These are phyloP conservation scores for Oncorhynchus clarkii DNA, from an alignment of 2,113 vertebrate genomes.

Conservation along the genomic window DNA sequence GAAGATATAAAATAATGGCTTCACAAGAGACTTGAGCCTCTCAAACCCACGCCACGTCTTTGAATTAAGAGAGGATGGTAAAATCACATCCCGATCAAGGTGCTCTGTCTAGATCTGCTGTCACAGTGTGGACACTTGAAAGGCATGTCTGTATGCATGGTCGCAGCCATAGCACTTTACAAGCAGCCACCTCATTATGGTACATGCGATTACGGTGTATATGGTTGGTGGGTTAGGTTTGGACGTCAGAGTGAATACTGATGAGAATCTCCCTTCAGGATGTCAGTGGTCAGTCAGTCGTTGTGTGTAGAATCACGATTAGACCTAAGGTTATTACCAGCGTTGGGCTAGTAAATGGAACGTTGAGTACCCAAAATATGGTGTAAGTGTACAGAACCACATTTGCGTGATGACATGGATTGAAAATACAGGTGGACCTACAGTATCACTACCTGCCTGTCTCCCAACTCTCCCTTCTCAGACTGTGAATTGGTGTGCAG, in stretches of 20 bases:
- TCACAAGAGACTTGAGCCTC: constrained; percentile 42
- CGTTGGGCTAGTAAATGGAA: too few relatives aligned
- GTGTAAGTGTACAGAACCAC: too few relatives aligned
- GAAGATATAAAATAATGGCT: constrained; percentile 62
- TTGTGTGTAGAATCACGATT: too few relatives aligned
- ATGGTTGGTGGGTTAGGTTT: too few relatives aligned
- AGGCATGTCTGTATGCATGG: constrained; percentile 17
- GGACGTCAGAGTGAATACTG: too few relatives aligned
- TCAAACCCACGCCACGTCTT: constrained; percentile 24
- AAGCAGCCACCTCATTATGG: background rate
- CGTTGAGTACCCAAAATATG: too few relatives aligned
- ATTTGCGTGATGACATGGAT: background rate
- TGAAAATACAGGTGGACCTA: constrained; percentile 22
- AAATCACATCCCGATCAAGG: background rate
- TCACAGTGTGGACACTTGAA: constrained; percentile 25
- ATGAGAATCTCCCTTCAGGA: too few relatives aligned
- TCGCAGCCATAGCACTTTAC: constrained; percentile 8
- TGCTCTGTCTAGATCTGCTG: background rate
- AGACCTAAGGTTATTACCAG: too few relatives aligned
- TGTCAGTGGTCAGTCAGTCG: too few relatives aligned
- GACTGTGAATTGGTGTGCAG: constrained; percentile 27
- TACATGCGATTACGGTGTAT: background rate
- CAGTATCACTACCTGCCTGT: constrained; percentile 48
- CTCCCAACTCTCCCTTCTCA: constrained; percentile 32
- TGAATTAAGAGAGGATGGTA: constrained; percentile 21